Base-by-base conservation (phyloP, 2,888 invertebrate genomes). In the Baronia brevicornis region DNA sequence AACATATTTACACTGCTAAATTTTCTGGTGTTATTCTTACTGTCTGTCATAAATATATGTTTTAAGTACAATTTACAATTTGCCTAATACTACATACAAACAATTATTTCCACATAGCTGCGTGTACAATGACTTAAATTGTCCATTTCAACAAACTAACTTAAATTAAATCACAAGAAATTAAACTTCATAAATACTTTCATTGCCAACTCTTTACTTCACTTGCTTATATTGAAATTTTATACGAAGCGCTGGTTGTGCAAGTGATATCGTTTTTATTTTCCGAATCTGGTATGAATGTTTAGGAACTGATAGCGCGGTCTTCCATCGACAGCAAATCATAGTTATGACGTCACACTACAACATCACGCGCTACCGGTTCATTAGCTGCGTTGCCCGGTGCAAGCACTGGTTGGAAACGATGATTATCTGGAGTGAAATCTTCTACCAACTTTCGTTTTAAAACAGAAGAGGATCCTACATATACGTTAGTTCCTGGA, bases 321-420 rank as follows among this genome's bases (percentile, higher is more conserved):
- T 84, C 79, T 69, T 85, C 84, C 47, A 82, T 65, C 53, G 85
- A 85, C 65, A 87, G 75, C 75, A 84, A 79, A 59, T 86, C 86
- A 54, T 84, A 85, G 66, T 86, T 86, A 64, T 87, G 87, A 74
- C 87, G 88, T 89, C 89, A 89, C 85, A 89, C 89, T 43, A 88
- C 86, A 43, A 88, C 88, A 55, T 87, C 87, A 40, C 85, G 72
- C 3, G 80, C 61, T 36, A 67, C 63, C 6, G 68, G 54, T 27
- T 77, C 80, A 41, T 77, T 84, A 42, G 67, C 62, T 20, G 82
- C 69, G 28, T 73, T 70, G 35, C 84, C 74, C 5, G 86, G 85
- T 32, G 87, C 82, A 44, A 88, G 70, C 29, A 88, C 87, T 17
- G 89, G 88, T 54, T 88, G 88, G 56, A 88, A 88, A 51, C 77